Evolutionary conservation across 92 coral and sea anemone genomes (phyloP).

Genomic region (Heteractis magnifica): DNA sequence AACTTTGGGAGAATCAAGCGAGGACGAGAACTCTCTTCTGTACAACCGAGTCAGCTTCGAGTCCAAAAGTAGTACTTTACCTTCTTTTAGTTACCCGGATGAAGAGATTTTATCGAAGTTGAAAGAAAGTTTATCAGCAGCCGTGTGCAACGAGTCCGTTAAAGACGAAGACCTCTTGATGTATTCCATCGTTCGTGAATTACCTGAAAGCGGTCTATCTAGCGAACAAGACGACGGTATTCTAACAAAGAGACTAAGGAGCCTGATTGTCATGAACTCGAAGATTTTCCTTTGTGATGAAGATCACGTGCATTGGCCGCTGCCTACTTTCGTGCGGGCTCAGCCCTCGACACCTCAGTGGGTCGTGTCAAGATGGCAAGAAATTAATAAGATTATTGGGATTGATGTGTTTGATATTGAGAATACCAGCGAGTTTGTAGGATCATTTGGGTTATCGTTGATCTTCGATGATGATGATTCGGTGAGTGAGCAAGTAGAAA

Average conservation of each 20-base stretch:
- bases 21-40: conserved; percentile 47
- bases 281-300: conserved; percentile 89
- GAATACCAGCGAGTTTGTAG: conserved; percentile 64
- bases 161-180: conserved; percentile 67
- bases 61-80: conserved; percentile 44
- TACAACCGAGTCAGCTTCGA: conserved; percentile 61
- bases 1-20: conserved; percentile 62
- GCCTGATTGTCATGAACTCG: conserved; percentile 82
- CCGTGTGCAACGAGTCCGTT: conserved; percentile 33
- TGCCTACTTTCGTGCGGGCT: conserved; percentile 89
- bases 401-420: conserved; percentile 82
- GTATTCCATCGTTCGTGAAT: conserved; percentile 87
- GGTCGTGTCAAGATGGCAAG: conserved; percentile 90
- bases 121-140: conserved; percentile 57
- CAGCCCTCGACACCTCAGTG: conserved; percentile 97
- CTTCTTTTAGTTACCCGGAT: conserved; percentile 67
- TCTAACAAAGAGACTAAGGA: conserved; percentile 83
- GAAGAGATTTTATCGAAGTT: conserved; percentile 65
- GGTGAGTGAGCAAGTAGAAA: conserved; percentile 54
- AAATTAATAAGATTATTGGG: conserved; percentile 74
- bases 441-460: conserved; percentile 79
- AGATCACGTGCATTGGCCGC: conserved; percentile 98
- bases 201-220: conserved; percentile 52
- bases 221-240: conserved; percentile 57
- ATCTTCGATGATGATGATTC: conserved; percentile 69